Base-by-base conservation (phyloP, 2,888 invertebrate species). In the Acleris sparsana region DNA sequence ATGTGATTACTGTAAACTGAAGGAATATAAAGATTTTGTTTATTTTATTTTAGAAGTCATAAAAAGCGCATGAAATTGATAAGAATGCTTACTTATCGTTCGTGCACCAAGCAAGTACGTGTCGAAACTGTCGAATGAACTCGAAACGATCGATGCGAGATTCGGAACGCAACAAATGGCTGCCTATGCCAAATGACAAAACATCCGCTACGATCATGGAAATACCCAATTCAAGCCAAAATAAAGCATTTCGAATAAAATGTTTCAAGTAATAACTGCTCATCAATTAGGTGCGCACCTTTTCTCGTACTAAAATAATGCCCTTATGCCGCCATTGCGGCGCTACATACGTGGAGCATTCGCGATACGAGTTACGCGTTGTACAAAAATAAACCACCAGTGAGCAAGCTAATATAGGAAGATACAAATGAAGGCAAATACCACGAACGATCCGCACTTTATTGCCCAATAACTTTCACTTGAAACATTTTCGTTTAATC, bases 391-490 rank as follows among this genome's bases (percentile, higher is more conserved):
- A 86, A 84, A 85, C 80, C 81, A 87, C 71, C 80, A 87, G 80
- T 84, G 71, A 68, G 70, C 75, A 76, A 79, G 70, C 71, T 48
- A 72, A 77, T 75, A 71, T 67, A 80, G 72, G 70, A 67, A 67
- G 59, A 79, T 79, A 74, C 73, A 77, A 82, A 76, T 80, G 78
- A 80, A 80, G 87, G 83, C 73, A 80, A 83, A 66, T 74, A 80
- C 81, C 76, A 76, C 83, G 84, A 80, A 79, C 80, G 83, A 86
- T 87, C 82, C 82, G 82, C 87, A 91, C 79, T 79, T 82, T 80
- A 75, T 80, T 87, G 75, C 61, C 79, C 79, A 88, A 85, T 79
- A 91, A 89, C 89, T 89, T 93, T 93, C 82, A 83, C 89, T 80
- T 84, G 80, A 83, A 85, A 87, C 81, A 87, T 87, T 91, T 90